Evolutionary conservation across 2,113 vertebrate genomes (phyloP).

Genomic region (Mionectes macconnelli): DNA sequence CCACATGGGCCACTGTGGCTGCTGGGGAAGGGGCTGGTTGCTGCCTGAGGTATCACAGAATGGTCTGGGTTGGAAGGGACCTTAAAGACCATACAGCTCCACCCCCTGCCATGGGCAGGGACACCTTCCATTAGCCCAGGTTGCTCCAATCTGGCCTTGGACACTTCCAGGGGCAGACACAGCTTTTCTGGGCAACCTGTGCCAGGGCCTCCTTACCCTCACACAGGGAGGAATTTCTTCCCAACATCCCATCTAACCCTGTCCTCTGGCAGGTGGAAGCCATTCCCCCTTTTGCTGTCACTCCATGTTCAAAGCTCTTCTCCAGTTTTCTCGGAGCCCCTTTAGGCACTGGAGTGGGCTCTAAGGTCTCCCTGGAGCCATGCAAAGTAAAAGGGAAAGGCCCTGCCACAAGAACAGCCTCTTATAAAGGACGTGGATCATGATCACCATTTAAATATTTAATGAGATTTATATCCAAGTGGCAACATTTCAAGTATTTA

Average conservation of each 20-base stretch:
- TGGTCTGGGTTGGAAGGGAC: background rate
- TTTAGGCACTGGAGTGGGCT: background rate
- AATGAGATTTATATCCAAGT: background rate
- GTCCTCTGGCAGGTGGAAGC: background rate
- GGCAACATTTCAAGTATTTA: background rate
- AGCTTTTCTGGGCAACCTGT: background rate
- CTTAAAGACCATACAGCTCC: background rate
- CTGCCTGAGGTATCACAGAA: background rate
- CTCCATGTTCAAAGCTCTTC: background rate
- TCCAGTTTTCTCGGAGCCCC: background rate
- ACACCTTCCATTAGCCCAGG: rapidly evolving
- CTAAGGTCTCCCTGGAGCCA: background rate
- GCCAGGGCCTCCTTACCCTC: background rate
- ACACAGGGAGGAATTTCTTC: background rate
- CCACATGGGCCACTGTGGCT: background rate
- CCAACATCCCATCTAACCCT: background rate
- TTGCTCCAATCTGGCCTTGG: background rate
- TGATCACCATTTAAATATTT: background rate
- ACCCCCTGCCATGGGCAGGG: background rate
- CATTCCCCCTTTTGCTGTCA: background rate
- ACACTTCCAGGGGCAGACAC: background rate
- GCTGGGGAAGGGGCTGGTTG: background rate
- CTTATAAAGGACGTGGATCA: background rate
- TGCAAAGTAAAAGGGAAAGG: background rate
- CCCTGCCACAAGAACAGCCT: background rate